Conservation (phyloP, 2,113 vertebrate genomes). For the Hymenochirus boettgeri region DNA sequence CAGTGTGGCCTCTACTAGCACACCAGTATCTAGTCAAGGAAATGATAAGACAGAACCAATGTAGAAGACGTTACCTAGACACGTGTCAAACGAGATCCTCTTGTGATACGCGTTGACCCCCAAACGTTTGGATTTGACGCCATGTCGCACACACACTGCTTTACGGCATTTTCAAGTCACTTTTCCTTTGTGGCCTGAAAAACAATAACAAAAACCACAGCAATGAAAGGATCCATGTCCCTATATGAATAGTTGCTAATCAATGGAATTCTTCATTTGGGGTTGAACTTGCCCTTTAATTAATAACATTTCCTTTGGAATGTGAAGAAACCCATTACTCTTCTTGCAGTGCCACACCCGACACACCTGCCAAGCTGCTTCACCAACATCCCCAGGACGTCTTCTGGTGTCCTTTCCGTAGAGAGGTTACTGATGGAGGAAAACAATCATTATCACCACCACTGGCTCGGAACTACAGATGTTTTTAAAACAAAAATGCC, state of each 20-base stretch:
- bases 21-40: no score
- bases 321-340: constrained; percentile 52
- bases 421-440: constrained; percentile 64
- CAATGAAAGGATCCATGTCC: no score
- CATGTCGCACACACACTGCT: constrained; percentile 60
- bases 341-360: constrained; percentile 66
- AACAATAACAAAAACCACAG: no score
- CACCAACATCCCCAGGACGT: constrained; percentile 68
- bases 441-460: no score
- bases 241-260: no score
- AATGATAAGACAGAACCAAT: no score
- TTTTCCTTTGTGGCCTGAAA: constrained; percentile 67
- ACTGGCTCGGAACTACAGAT: no score
- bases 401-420: constrained; percentile 72
- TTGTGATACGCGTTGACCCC: constrained; percentile 69
- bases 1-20: no score
- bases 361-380: constrained; percentile 66
- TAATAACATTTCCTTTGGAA: no score
- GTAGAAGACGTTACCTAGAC: constrained; percentile 52
- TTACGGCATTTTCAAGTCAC: constrained; percentile 63
- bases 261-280: no score
- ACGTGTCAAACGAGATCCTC: constrained; percentile 69
- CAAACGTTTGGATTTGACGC: constrained; percentile 71
- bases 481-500: no score
- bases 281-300: no score